phyloP scores from a whole-genome alignment of 2,888 invertebrate genomes.

The Clepsis dumicolana region DNA sequence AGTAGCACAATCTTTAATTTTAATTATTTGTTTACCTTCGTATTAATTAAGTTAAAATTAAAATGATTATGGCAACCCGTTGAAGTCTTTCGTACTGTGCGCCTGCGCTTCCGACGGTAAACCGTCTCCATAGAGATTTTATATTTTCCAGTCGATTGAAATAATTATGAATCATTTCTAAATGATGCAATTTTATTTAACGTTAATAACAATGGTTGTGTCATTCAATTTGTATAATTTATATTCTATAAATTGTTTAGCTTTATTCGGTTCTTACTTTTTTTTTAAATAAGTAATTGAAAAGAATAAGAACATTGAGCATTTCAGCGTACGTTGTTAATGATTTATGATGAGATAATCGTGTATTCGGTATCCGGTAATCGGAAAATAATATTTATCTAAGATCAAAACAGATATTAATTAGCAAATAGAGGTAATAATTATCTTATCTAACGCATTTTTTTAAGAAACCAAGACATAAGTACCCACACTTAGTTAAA shows the following conservation, averaged over 20 bases:
- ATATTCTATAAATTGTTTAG: neutral
- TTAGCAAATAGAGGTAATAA: too few relatives aligned
- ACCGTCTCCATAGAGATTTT: constrained; percentile 48
- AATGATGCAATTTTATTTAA: neutral
- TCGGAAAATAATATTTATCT: too few relatives aligned
- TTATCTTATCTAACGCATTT: too few relatives aligned
- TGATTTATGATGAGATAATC: too few relatives aligned
- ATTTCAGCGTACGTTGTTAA: too few relatives aligned
- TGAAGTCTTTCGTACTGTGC: constrained; percentile 52
- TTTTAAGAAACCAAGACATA: too few relatives aligned
- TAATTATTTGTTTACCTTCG: too few relatives aligned
- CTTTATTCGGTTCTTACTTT: neutral
- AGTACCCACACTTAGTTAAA: too few relatives aligned
- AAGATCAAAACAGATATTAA: too few relatives aligned
- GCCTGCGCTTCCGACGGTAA: constrained; percentile 26
- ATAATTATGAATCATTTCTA: neutral
- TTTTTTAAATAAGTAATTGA: neutral
- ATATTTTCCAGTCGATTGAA: neutral
- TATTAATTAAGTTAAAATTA: too few relatives aligned
- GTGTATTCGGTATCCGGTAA: too few relatives aligned
- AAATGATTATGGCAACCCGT: constrained; percentile 42
- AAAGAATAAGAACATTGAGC: too few relatives aligned
- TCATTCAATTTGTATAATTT: neutral
- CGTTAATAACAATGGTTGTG: neutral
- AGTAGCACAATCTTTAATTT: neutral